phyloP scores from a whole-genome alignment of 2,888 invertebrate genomes.

The Incurvaria masculella region DNA sequence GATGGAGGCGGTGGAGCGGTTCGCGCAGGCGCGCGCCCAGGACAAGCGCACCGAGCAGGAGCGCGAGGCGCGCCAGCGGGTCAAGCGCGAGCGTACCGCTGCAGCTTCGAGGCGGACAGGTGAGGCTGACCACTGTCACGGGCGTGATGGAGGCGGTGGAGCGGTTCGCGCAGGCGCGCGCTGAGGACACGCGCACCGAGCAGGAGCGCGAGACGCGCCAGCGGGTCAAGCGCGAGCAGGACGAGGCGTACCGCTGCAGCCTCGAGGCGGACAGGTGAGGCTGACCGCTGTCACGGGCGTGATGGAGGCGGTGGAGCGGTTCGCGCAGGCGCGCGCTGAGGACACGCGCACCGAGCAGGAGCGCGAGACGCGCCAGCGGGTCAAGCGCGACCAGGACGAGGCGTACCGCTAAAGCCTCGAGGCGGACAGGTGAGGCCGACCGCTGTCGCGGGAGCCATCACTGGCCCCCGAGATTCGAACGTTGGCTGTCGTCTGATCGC shows the following conservation, averaged over 20 bases:
- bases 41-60: no score
- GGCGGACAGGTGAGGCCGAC: conserved; percentile 73
- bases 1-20: no score
- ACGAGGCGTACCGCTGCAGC: conserved; percentile 89
- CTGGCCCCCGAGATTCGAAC: no score
- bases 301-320: conserved; percentile 85
- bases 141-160: conserved; percentile 89
- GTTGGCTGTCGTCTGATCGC: no score
- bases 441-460: no score
- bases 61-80: no score
- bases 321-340: conserved; percentile 69
- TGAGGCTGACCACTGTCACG: no score
- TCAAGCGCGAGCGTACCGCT: no score
- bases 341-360: conserved; percentile 86
- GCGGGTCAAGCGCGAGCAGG: conserved; percentile 88
- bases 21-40: no score
- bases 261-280: conserved; percentile 75
- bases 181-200: conserved; percentile 78
- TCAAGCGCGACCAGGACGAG: conserved; percentile 91
- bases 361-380: conserved; percentile 81
- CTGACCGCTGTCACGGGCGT: no score
- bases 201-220: conserved; percentile 86
- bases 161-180: conserved; percentile 75
- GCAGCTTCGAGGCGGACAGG: no score
- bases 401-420: conserved; percentile 89